Base-by-base conservation (phyloP, 2,888 invertebrate species). In the Fragum fragum region DNA sequence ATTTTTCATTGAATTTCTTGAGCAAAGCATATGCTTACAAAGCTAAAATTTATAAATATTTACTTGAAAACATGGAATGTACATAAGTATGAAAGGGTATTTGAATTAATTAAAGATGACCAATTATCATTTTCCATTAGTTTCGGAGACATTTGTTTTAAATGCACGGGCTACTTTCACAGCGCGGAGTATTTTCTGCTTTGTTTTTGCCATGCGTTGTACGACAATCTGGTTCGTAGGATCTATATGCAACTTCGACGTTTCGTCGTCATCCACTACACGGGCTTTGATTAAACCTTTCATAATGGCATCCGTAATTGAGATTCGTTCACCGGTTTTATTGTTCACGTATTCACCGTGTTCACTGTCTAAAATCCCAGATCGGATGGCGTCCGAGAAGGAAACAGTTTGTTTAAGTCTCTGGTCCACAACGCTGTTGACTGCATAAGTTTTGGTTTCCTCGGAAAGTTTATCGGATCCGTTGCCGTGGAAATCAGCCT, bases 251-350 rank as follows among this genome's bases (percentile, higher is more conserved):
- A 94, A 74, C 29, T 88, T 90, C 39, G 89, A 89, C 5, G 91
- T 87, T 23, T 66, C 66, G 6, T 21, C n/a, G 79, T 93, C 92
- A 1, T 90, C 89, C 0, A 94, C 86, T 6, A 90, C 75, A 70
- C 93, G 85, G 1, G 93, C 94, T 81, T 94, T 94, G 57, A 94
- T 91, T 83, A 93, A 93, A 14, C 94, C 94, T 52, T 90, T 88
- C 91, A 93, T 93, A 66, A 94, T 94, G 39, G 94, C 94, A 28
- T 94, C 93, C 3, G 91, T 92, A 0, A 94, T 91, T 36, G 90
- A 90, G 71, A 93, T 82, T 29, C 82, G 85, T 55, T 93, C 91
- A 1, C 87, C 82, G 1, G 92, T 93, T 16, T 89, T 79, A 52
- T 91, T 93, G 88, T 94, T 91, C 21, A 90, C 79, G 83, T 91